These are phyloP conservation scores for Emydocephalus ijimae DNA, from an alignment of 2,113 vertebrate genomes.

Conservation along the genomic window DNA sequence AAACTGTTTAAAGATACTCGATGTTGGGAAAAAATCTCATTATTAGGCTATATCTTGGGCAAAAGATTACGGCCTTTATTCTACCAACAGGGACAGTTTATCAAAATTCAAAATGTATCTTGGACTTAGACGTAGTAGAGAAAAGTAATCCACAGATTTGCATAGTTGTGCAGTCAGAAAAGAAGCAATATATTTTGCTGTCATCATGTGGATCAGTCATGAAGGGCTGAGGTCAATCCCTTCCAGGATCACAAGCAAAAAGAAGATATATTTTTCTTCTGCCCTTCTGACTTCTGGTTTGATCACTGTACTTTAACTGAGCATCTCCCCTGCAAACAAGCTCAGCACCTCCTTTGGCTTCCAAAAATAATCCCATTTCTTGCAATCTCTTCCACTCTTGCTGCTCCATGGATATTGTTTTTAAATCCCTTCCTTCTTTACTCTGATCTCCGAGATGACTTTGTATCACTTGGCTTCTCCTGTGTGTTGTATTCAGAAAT, in stretches of 20 bases:
- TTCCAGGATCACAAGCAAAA: background rate
- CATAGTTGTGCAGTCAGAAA: background rate
- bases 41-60: background rate
- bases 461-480: constrained; percentile 11
- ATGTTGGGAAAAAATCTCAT: background rate
- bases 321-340: background rate
- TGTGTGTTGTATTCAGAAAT: background rate
- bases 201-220: background rate
- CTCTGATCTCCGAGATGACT: background rate
- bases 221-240: background rate
- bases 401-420: background rate
- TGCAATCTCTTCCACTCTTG: background rate
- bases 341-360: background rate
- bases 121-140: background rate
- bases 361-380: constrained; percentile 7
- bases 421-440: background rate
- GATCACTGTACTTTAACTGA: background rate
- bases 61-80: background rate
- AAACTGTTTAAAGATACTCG: background rate
- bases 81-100: background rate
- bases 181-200: background rate
- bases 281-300: background rate
- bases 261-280: background rate
- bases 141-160: background rate
- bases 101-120: background rate